Percentiles rank a stretch among this genome's conserved stretches.
Conservation (phyloP, 2,888 invertebrate species). For the Tipula helvola region DNA sequence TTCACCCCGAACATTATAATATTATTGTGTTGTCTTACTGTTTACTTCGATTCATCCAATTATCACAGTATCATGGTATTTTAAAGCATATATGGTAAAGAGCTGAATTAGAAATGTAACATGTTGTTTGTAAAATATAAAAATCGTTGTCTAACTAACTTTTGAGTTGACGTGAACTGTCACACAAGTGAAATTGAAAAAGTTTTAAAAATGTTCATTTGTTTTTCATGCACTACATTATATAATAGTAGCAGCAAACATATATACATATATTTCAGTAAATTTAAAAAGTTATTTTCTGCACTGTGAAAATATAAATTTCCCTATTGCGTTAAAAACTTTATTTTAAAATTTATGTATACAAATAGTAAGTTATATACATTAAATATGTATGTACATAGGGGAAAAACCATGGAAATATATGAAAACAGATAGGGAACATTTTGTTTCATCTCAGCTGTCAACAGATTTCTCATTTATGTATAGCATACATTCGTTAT, state of each 20-base stretch:
- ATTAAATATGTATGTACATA: background rate
- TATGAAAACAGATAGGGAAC: background rate
- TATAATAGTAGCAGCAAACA: background rate
- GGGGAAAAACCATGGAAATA: background rate
- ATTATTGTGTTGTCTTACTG: no score
- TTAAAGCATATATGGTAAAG: no score
- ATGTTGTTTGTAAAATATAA: background rate
- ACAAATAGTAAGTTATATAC: background rate
- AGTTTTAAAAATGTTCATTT: background rate
- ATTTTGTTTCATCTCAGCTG: background rate
- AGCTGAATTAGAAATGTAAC: no score
- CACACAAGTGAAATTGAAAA: background rate
- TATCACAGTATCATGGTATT: no score
- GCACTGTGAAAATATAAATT: background rate
- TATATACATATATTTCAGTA: background rate
- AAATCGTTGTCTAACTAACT: background rate
- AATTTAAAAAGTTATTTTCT: background rate
- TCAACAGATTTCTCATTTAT: background rate
- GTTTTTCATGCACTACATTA: background rate
- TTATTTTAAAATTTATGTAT: background rate
- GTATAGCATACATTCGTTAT: background rate
- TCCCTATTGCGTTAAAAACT: background rate
- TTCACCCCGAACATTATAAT: no score
- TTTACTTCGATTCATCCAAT: no score
- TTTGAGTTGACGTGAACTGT: background rate